Base-by-base conservation (phyloP, 2,797 vertebrate genomes). In the Meda fulgida region DNA sequence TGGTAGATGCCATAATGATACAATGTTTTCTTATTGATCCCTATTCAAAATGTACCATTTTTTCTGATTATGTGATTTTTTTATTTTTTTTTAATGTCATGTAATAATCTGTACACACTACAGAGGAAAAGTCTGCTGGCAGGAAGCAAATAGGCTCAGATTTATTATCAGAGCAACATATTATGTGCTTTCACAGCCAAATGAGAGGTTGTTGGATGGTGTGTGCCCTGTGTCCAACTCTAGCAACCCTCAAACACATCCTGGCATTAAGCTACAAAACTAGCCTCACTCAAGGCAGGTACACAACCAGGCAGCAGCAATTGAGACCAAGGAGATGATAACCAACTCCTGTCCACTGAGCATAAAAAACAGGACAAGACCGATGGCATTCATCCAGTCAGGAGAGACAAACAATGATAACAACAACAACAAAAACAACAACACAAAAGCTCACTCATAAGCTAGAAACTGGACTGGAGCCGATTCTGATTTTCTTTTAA, bases 201-300 rank as follows among this genome's bases (percentile, higher is more conserved):
- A 77, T 38, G 26, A 58, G 14, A 34, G 23, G 18, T 10, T 77
- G 75, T 34, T 4, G 16, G 55, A 40, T 78, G 53, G 14, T 78
- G n/a, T 78, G 36, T 78, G 36, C 53, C 34, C 75, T 78, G 34
- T 60, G 36, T 78, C 53, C 23, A 60, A 40, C 75, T 77, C 31
- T 53, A 58, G 51, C 34, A 58, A 55, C 31, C 31, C 31, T 38
- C 51, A 36, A 58, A 58, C 51, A 77, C 53, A 60, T 40, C 23
- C 75, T 78, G 75, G 38, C 34, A 60, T 60, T 78, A 60, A 77
- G 53, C 34, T 60, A 40, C 53, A 60, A 60, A 60, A 60, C 75
- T 78, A 40, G 53, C 75, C 75, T 78, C 53, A 40, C 53, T 19
- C 53, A 40, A 26, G 53, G 23, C 34, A 77, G 73, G 13, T 77